phyloP scores from a whole-genome alignment of 2,888 invertebrate species.

The Phaonia tiefii region DNA sequence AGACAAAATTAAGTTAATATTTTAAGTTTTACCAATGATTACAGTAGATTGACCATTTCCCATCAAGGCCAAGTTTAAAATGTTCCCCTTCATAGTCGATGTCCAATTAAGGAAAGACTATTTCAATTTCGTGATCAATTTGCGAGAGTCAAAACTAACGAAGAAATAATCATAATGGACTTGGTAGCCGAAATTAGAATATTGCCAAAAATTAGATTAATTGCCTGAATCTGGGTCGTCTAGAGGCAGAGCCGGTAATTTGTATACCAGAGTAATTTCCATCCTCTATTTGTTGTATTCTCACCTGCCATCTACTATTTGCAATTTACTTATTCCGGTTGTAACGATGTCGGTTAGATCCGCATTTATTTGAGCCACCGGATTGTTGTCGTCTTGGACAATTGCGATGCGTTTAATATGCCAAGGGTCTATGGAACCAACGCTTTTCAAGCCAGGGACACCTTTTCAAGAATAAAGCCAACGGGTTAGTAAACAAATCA shows the following conservation, averaged over 20 bases:
- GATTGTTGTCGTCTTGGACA: constrained; percentile 59
- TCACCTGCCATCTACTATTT: constrained; percentile 76
- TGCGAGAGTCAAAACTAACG: constrained; percentile 35
- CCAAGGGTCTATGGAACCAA: constrained; percentile 71
- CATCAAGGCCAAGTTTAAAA: constrained; percentile 85
- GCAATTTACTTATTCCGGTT: constrained; percentile 83
- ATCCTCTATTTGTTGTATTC: neutral
- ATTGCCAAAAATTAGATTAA: no score
- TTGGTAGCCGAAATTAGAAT: constrained; percentile 83
- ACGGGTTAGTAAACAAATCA: no score
- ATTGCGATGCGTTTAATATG: constrained; percentile 70
- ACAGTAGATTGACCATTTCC: constrained; percentile 86
- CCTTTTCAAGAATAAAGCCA: no score
- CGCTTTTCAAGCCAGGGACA: constrained; percentile 69
- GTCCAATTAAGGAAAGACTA: constrained; percentile 83
- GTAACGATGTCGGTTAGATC: constrained; percentile 85
- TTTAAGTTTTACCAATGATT: no score
- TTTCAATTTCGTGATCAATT: constrained; percentile 6
- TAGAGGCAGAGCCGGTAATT: no score
- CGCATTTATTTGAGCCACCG: constrained; percentile 82
- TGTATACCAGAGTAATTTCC: neutral
- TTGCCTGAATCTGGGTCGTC: no score
- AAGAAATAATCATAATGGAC: constrained; percentile 75
- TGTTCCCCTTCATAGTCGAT: constrained; percentile 85
- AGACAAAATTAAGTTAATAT: no score